These are phyloP conservation scores for Panopea generosa DNA, from an alignment of 2,888 invertebrate genomes.

Conservation along the genomic window DNA sequence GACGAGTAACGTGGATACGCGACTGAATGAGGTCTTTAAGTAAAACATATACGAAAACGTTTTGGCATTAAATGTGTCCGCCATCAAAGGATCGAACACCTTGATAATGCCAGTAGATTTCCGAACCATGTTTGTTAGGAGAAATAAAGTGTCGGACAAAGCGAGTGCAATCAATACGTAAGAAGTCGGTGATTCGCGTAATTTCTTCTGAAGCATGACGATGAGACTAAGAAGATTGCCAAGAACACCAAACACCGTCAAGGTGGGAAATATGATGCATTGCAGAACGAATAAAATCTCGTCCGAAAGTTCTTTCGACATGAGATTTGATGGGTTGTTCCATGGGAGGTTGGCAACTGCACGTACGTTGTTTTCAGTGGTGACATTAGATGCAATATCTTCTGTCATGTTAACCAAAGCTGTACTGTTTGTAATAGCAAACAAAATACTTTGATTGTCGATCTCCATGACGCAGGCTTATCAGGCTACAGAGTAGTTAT, in stretches of 20 bases:
- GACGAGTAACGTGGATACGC: constrained; percentile 57
- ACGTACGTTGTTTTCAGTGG: background rate
- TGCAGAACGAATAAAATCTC: constrained; percentile 52
- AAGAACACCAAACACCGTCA: constrained; percentile 55
- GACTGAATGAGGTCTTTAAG: constrained; percentile 56
- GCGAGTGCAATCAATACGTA: constrained; percentile 57
- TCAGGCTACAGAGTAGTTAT: too few relatives aligned
- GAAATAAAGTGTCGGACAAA: constrained; percentile 56
- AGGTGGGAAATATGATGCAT: constrained; percentile 60
- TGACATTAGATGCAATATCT: background rate
- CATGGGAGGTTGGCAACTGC: constrained; percentile 40
- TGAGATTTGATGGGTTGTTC: constrained; percentile 62
- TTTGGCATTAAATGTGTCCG: constrained; percentile 45
- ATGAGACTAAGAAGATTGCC: constrained; percentile 58
- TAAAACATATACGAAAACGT: constrained; percentile 59
- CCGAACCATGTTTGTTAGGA: constrained; percentile 60
- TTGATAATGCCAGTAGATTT: constrained; percentile 60
- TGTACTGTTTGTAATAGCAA: too few relatives aligned
- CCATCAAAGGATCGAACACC: constrained; percentile 32
- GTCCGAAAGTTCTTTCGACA: constrained; percentile 47
- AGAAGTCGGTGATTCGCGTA: constrained; percentile 54
- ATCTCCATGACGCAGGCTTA: too few relatives aligned
- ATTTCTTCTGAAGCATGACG: constrained; percentile 49
- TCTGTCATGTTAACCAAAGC: too few relatives aligned
- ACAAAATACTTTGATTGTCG: too few relatives aligned